Base-by-base conservation (phyloP, 2,113 vertebrate species). In the Pseudorhombus dupliciocellatus region DNA sequence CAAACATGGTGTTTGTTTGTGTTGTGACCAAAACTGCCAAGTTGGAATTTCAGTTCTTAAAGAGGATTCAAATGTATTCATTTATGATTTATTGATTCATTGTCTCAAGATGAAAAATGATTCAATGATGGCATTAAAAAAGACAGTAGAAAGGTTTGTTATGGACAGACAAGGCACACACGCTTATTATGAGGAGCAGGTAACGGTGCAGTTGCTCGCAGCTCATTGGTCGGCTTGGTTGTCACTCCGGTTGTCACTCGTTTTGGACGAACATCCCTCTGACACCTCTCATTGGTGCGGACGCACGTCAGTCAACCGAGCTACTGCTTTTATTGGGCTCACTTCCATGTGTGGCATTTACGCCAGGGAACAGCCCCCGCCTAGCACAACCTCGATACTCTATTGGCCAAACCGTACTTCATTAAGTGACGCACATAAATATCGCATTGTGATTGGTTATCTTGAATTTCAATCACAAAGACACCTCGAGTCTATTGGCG, bases 351-450 rank as follows among this genome's bases (percentile, higher is more conserved):
- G 67, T 7, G 10, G 31, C 34, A 26, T 55, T 52, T 22, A 4
- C 9, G 16, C 34, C 20, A 1, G 15, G 12, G 20, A 30, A 61
- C 78, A 88, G 71, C 83, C 92, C 78, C 58, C 7, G 1, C 11
- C 10, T n/a, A 18, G 15, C 15, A 1, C 50, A 64, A 79, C 66
- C 54, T 51, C 70, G 40, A 73, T 21, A 73, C 10, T 10, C 70
- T 7, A 93, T 93, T 93, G 90, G 94, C 16, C 22, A 2, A 66
- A 24, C 15, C 14, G 7, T 50, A 48, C 60, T 67, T 73, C 75
- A 66, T 88, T 69, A 50, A 5, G 18, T 2, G 26, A 72, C 60
- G 69, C 37, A 9, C 1, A 1, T 3, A 30, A 24, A 42, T 2
- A 0, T 0, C 2, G 1, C 10, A 0, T 30, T 1, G 0, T 1